phyloP scores from a whole-genome alignment of 2,888 invertebrate species.

The Chrysolina haemoptera region DNA sequence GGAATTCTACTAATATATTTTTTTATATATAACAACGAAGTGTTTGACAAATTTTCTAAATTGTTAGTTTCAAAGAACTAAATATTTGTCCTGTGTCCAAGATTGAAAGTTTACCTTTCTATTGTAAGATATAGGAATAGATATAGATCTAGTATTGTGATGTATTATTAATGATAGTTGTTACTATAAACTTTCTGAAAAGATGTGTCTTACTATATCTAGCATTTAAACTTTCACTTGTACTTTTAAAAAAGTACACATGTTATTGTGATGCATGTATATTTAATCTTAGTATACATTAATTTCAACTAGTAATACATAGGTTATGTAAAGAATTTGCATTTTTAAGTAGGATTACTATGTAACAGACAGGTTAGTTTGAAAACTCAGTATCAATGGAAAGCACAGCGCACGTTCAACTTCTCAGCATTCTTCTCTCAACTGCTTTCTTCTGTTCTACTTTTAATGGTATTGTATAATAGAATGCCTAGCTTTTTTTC shows the following conservation, averaged over 20 bases:
- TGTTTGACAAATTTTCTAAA: constrained; percentile 32
- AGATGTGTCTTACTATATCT: constrained; percentile 67
- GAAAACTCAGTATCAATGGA: constrained; percentile 50
- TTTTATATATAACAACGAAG: constrained; percentile 45
- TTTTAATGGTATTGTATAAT: neutral
- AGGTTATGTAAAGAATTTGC: constrained; percentile 60
- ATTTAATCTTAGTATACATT: constrained; percentile 59
- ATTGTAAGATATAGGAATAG: constrained; percentile 60
- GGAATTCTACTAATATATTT: constrained; percentile 54
- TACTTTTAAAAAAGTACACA: constrained; percentile 56
- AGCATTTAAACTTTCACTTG: constrained; percentile 64
- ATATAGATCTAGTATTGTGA: constrained; percentile 61
- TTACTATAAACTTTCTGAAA: constrained; percentile 57
- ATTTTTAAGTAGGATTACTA: constrained; percentile 67
- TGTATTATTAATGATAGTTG: constrained; percentile 59
- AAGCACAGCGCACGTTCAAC: constrained; percentile 41
- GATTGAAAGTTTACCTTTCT: constrained; percentile 54
- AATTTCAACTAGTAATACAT: constrained; percentile 54
- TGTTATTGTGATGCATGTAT: constrained; percentile 66
- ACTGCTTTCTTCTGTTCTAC: neutral
- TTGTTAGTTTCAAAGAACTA: constrained; percentile 50
- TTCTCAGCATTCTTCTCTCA: constrained; percentile 21
- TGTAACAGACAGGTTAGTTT: constrained; percentile 61
- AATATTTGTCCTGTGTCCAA: constrained; percentile 63
- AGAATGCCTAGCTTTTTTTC: neutral